Evolutionary conservation across 2,888 invertebrate species (phyloP), one percentile per base, ranked within the genome.

Genomic region (Petrolisthes manimaculis): DNA sequence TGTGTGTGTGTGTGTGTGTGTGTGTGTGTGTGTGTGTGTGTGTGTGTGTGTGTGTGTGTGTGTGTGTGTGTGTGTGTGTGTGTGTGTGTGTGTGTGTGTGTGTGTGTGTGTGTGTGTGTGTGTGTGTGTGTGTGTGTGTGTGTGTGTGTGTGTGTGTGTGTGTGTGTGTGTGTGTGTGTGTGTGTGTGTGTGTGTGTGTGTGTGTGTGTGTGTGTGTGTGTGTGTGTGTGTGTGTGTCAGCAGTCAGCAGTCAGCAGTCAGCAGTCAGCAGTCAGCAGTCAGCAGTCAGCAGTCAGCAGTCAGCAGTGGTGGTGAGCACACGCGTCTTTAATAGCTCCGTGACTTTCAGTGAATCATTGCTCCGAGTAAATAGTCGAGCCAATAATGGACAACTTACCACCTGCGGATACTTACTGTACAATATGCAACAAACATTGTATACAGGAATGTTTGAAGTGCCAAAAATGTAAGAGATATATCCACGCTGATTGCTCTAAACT

Each of bases 31-130:
- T 61, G n/a, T n/a, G n/a, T n/a, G n/a, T n/a, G n/a, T n/a, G n/a
- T 61, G 61, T 61, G 61, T 61, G n/a, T n/a, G n/a, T n/a, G n/a
- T n/a, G n/a, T n/a, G n/a, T 61, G 61, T 61, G 61, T 61, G 61
- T 61, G 61, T 61, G 14, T 61, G 61, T 61, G 14, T 61, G 61
- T 61, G 61, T 61, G 61, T 9, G 61, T 61, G 61, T 61, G 61
- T 61, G 14, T 61, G 61, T 61, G 61, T 61, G 61, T 61, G 61
- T 61, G 61, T 61, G 14, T 61, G 61, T 61, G 14, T 61, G 61
- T 61, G 14, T 61, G 61, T 61, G 14, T 61, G 61, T 61, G 14
- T 61, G 61, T 61, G 14, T 61, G 61, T 61, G 14, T n/a, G n/a
- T n/a, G n/a, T n/a, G n/a, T n/a, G n/a, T n/a, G 61, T 61, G 14